phyloP scores from a whole-genome alignment of 2,797 vertebrate species.

The Lepilemur septentrionalis region DNA sequence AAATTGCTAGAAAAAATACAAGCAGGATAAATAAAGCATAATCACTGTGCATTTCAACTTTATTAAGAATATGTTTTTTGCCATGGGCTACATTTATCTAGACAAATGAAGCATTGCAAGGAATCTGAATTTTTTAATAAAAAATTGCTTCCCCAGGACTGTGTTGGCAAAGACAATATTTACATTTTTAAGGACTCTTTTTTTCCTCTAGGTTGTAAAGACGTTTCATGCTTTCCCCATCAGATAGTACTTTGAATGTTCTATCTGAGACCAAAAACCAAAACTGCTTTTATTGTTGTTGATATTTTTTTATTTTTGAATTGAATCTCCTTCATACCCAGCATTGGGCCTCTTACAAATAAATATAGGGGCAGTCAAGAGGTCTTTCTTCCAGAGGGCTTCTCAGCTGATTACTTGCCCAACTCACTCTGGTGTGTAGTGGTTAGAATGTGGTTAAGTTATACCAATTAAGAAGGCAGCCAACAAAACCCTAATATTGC shows the following conservation, averaged over 20 bases:
- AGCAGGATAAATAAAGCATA: constrained; percentile 53
- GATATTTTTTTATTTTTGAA: background rate
- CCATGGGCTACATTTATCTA: constrained; percentile 25
- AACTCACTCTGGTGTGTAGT: background rate
- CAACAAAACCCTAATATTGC: background rate
- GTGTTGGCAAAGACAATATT: constrained; percentile 3
- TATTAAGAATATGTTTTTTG: constrained; percentile 57
- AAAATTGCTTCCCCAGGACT: constrained; percentile 1
- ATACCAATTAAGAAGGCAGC: background rate
- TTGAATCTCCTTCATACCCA: background rate
- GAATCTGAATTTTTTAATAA: constrained; percentile 40
- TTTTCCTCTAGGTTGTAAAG: background rate
- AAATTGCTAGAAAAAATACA: constrained; percentile 45
- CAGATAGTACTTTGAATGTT: background rate
- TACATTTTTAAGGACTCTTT: background rate
- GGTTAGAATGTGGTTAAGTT: background rate
- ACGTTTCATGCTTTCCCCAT: constrained; percentile 18
- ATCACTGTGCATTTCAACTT: constrained; percentile 37
- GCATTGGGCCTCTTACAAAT: background rate
- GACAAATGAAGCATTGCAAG: constrained; percentile 50
- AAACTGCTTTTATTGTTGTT: background rate
- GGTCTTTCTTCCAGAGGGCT: background rate
- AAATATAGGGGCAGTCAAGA: background rate
- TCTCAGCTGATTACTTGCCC: background rate
- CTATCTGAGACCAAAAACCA: constrained; percentile 11